phyloP scores from a whole-genome alignment of 2,888 invertebrate species.

The Pandemis cinnamomeana region DNA sequence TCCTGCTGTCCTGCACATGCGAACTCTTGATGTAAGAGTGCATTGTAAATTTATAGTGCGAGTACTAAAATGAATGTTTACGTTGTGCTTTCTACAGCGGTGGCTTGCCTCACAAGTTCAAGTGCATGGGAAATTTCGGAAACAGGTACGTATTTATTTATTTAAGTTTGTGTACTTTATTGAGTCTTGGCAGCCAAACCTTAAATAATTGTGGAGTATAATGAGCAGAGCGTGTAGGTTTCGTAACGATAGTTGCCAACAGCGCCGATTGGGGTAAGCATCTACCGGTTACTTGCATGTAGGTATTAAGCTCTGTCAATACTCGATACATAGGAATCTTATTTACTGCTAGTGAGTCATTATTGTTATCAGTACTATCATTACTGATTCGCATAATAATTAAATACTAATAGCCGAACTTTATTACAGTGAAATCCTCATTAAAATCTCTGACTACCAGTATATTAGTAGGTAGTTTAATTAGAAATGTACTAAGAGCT shows the following conservation, averaged over 20 bases:
- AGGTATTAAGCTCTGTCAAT: too few species aligned
- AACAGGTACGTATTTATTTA: constrained; percentile 59
- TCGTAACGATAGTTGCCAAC: neutral
- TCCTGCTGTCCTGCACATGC: constrained; percentile 63
- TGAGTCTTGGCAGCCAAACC: neutral
- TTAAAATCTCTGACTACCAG: too few species aligned
- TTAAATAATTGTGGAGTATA: neutral
- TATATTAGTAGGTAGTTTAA: neutral
- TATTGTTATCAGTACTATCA: too few species aligned
- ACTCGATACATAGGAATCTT: too few species aligned
- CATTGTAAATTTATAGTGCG: constrained; percentile 24
- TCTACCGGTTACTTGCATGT: neutral
- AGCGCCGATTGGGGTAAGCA: neutral
- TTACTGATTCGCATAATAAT: too few species aligned
- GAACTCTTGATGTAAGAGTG: constrained; percentile 50
- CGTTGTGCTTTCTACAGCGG: constrained; percentile 7
- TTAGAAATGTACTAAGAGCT: neutral
- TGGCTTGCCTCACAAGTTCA: constrained; percentile 42
- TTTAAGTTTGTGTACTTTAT: neutral
- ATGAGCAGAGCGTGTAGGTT: neutral
- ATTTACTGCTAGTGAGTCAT: too few species aligned
- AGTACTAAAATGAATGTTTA: constrained; percentile 29
- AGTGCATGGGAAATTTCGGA: constrained; percentile 63
- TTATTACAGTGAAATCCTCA: too few species aligned
- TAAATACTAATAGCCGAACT: too few species aligned